These are phyloP conservation scores for Polietes domitor DNA, from an alignment of 2,888 invertebrate genomes.

Conservation along the genomic window DNA sequence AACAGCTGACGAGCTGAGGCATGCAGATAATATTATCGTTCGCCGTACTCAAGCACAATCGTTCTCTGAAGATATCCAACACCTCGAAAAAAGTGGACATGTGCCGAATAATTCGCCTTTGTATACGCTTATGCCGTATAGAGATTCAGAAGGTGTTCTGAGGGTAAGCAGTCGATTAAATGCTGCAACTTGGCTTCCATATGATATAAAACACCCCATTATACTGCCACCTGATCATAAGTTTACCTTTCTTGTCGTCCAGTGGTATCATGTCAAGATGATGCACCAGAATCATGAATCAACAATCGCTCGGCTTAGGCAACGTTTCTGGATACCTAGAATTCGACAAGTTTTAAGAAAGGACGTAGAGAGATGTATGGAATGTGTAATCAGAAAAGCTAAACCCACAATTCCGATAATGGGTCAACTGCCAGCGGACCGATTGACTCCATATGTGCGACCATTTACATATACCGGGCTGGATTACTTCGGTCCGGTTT, in stretches of 20 bases:
- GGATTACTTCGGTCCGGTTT: constrained; percentile 65
- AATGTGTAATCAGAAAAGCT: constrained; percentile 36
- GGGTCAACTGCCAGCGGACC: constrained; percentile 55
- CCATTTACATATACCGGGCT: constrained; percentile 67
- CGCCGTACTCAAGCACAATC: constrained; percentile 6
- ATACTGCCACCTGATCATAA: neutral
- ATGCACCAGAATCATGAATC: constrained; percentile 60
- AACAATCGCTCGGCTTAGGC: constrained; percentile 45
- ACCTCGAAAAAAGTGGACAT: neutral
- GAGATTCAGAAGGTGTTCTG: constrained; percentile 15
- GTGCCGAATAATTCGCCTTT: neutral
- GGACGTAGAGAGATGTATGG: constrained; percentile 15
- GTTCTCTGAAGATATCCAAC: neutral
- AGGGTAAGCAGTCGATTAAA: constrained; percentile 50
- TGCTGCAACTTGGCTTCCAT: constrained; percentile 52
- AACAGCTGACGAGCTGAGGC: neutral
- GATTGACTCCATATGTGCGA: constrained; percentile 61
- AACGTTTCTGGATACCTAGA: constrained; percentile 19
- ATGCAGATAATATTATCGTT: neutral
- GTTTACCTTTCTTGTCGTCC: neutral
- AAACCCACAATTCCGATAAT: constrained; percentile 58
- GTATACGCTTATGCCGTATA: no score
- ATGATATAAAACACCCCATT: no score
- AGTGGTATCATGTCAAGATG: constrained; percentile 14
- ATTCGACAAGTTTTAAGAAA: constrained; percentile 7